Percentiles rank a stretch among this genome's conserved stretches.
Evolutionary conservation across 2,113 vertebrate species (phyloP).

Genomic region (Hippotragus niger): DNA sequence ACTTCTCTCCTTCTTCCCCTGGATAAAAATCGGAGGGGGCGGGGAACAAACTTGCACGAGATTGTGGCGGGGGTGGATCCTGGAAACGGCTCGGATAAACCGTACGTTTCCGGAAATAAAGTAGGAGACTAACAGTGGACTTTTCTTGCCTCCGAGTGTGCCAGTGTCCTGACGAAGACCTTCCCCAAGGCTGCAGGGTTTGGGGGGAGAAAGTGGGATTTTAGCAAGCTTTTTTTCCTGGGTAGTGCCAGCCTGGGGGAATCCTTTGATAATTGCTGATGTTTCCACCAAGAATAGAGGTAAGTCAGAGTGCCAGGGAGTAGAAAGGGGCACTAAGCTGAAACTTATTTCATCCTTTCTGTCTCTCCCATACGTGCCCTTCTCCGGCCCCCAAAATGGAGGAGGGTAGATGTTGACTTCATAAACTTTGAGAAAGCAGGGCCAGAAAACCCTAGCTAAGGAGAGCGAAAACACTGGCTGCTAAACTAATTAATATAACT

Average conservation of each 20-base stretch:
- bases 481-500: constrained; percentile 82
- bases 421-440: constrained; percentile 58
- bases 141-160: not conserved
- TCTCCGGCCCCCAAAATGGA: not conserved
- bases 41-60: not conserved
- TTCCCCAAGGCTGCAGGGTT: not conserved
- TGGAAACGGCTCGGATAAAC: not conserved
- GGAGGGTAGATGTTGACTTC: constrained; percentile 56
- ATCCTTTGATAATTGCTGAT: not conserved
- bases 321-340: constrained; percentile 40
- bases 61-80: not conserved
- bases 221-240: not conserved
- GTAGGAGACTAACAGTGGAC: not conserved
- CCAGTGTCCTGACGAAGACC: not conserved
- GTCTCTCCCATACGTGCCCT: not conserved
- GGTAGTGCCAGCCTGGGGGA: not conserved
- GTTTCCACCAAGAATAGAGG: not conserved
- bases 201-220: not conserved
- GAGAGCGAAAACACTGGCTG: constrained; percentile 67
- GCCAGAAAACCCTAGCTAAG: not conserved
- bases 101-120: not conserved
- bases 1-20: not conserved
- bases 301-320: not conserved
- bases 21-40: not conserved
- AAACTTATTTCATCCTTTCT: constrained; percentile 68